Base-by-base conservation (phyloP, 1,140 invertebrate genomes). In the Vanessa tameamea region DNA sequence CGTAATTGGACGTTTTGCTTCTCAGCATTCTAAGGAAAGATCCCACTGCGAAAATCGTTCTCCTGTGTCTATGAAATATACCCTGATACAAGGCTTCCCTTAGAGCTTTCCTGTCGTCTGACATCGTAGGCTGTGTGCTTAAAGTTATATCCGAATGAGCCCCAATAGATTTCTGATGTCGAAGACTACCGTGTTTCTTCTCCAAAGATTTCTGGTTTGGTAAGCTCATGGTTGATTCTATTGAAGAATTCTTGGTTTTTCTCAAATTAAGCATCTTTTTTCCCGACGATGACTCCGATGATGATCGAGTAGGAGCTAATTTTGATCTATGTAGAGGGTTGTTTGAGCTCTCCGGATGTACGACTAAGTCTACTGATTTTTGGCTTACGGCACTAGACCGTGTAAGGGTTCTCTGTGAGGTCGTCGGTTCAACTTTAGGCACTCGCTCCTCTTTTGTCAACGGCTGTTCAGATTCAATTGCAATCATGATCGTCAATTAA, bases 11-110 rank as follows among this genome's bases (percentile, higher is more conserved):
- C 75, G 96, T 96, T 91, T 96, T 96, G 87, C 95, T 95, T 87
- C 95, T 95, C 75, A 97, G 91, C 96, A 97, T 97, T 72, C 96
- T 94, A 53, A 97, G 94, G 85, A 97, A 97, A 65, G 96, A 96
- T 47, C 96, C 96, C 65, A 97, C 93, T 48, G 96, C 96, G 83
- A 96, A 95, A 84, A 97, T 97, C 23, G 96, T 96, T 85, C 96
- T 94, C 66, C 96, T 94, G 90, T 97, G 96, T 76, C 96, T 94
- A 91, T 96, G 95, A 88, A 97, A 96, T 78, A 97, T 97, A 81
- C 96, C 96, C 86, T 96, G 95, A 84, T 97, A 97, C 72, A 97
- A 90, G 71, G 96, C 96, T 82, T 96, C 96, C 75, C 96, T 93
- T 67, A 96, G 92, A 67, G 96, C 95, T 79, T 96, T 96, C 77